Percentiles rank a stretch among this genome's conserved stretches.
phyloP scores from a whole-genome alignment of 2,113 vertebrate species.

The Zosterops lateralis region DNA sequence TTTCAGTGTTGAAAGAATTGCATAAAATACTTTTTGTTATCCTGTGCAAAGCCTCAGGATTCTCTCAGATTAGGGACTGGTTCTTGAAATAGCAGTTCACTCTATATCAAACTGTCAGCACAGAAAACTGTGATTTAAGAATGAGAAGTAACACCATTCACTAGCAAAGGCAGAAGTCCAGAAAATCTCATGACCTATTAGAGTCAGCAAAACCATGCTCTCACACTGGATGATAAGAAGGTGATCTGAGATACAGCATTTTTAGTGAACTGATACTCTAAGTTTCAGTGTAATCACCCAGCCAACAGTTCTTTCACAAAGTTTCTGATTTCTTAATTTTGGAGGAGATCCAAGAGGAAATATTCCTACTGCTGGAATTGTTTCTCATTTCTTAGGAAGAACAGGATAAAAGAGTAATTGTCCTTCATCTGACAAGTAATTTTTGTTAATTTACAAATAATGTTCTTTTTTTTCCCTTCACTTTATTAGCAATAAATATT shows the following conservation, averaged over 20 bases:
- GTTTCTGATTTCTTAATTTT: background rate
- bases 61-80: background rate
- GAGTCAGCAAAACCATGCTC: background rate
- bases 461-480: accelerated
- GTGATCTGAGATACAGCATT: background rate
- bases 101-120: background rate
- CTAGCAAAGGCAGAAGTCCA: background rate
- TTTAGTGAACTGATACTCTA: accelerated
- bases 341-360: background rate
- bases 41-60: background rate
- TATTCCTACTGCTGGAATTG: background rate
- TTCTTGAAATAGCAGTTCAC: background rate
- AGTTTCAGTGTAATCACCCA: background rate
- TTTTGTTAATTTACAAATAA: background rate
- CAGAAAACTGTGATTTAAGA: background rate
- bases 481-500: background rate
- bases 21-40: background rate
- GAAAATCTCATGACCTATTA: background rate
- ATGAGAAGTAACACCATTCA: background rate
- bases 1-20: background rate
- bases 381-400: background rate
- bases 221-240: background rate
- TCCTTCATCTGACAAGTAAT: background rate
- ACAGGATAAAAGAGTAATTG: background rate
- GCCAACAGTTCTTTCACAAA: background rate